phyloP scores from a whole-genome alignment of 35 echinoderm and acorn worm genomes.

The Ptychodera flava region DNA sequence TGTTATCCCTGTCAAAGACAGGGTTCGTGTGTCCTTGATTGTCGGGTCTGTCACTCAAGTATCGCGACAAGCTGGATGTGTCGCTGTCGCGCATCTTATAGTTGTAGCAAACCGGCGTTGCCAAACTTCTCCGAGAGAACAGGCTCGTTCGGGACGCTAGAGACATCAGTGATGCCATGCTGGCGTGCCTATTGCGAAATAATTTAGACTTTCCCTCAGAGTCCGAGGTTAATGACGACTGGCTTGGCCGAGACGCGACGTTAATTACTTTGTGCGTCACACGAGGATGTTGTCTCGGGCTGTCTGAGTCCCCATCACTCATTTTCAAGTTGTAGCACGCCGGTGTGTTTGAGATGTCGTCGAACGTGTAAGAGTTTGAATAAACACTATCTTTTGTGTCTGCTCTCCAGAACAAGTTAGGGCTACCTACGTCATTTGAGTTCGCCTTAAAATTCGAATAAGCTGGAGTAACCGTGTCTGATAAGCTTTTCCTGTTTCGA shows the following conservation, averaged over 20 bases:
- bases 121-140: neutral
- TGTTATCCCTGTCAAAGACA: neutral
- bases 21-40: neutral
- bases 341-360: neutral
- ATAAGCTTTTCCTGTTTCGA: too few relatives aligned
- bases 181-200: neutral
- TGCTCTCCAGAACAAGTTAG: too few relatives aligned
- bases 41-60: neutral
- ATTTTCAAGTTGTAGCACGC: neutral
- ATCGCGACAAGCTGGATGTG: neutral
- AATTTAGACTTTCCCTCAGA: neutral
- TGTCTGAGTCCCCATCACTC: neutral
- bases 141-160: neutral
- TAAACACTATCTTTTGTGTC: too few relatives aligned
- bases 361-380: too few relatives aligned
- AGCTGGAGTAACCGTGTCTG: neutral
- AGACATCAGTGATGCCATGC: neutral
- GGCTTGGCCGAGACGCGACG: neutral
- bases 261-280: neutral
- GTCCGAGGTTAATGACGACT: neutral
- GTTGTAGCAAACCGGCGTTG: neutral
- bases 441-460: neutral
- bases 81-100: neutral
- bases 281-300: neutral
- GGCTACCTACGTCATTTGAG: neutral